Conservation (phyloP, 2,888 invertebrate species). For the Melanotus villosus region DNA sequence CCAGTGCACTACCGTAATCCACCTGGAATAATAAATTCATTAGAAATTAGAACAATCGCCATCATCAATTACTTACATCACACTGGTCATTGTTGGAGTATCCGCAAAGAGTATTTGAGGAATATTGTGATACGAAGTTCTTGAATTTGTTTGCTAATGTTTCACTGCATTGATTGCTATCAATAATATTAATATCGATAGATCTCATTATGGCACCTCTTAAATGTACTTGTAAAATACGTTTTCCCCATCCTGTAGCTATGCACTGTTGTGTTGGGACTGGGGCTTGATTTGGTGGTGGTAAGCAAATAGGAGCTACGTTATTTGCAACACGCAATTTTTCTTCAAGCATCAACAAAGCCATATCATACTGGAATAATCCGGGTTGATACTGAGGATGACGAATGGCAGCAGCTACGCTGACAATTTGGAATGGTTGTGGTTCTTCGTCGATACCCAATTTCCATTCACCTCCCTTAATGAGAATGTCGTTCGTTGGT, state of each 20-base stretch:
- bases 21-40: slow-evolving; percentile 58
- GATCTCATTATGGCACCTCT: slow-evolving; percentile 84
- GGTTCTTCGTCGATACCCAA: slow-evolving; percentile 86
- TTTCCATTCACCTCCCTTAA: slow-evolving; percentile 89
- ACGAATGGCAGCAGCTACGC: slow-evolving; percentile 77
- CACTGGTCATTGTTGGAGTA: slow-evolving; percentile 81
- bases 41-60: no score
- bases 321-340: slow-evolving; percentile 78
- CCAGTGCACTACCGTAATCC: slow-evolving; percentile 87
- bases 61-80: slow-evolving; percentile 77
- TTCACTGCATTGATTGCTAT: slow-evolving; percentile 75
- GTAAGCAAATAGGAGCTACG: slow-evolving; percentile 82
- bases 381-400: slow-evolving; percentile 80
- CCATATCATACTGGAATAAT: slow-evolving; percentile 77
- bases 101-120: slow-evolving; percentile 80
- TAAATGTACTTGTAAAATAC: slow-evolving; percentile 82
- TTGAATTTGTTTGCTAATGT: slow-evolving; percentile 73
- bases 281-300: slow-evolving; percentile 72
- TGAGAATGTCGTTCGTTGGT: slow-evolving; percentile 76
- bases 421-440: slow-evolving; percentile 82
- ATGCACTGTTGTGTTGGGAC: slow-evolving; percentile 75
- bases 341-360: slow-evolving; percentile 78
- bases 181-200: slow-evolving; percentile 77
- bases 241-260: slow-evolving; percentile 88
- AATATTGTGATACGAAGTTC: slow-evolving; percentile 72